Evolutionary conservation across 1,140 invertebrate genomes (phyloP), one percentile per base, ranked within the genome.

Genomic region (Adoxophyes honmai): DNA sequence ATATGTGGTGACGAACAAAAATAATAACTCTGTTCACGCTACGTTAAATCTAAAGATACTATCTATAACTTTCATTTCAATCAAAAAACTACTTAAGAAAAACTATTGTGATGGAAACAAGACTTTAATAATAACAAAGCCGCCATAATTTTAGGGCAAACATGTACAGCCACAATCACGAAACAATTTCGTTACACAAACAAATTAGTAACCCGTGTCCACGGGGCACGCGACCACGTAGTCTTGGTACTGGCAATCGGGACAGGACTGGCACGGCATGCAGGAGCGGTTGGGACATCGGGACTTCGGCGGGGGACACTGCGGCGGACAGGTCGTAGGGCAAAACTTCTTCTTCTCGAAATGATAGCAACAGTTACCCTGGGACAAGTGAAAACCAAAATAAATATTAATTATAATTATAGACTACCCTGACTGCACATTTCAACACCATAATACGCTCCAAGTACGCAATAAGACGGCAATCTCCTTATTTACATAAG

Each of bases 401-500:
- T 28, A 28, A 28, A 28, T 28, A 28, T 3, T 3, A 28, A 3
- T 3, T 3, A 2, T 28, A 6, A 28, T 6, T 28, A 2, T 28
- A 28, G 2, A 28, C 2, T 28, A 3, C 2, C 6, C 21, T 28
- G 6, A 28, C 2, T 28, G 6, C 18, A 28, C 18, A 4, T 16
- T 2, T n/a, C 14, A 1, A 7, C 18, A 48, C 52, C 4, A 54
- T 15, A 35, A 34, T 10, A 15, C 7, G 10, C 34, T 0, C 21
- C 6, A 28, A 28, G 21, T 28, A 28, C 21, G 21, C 21, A 2
- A 28, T 28, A 1, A 14, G 11, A 52, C 57, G 64, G 60, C 68
- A 70, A 72, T 74, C 69, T 64, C 62, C 57, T 60, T 66, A 77
- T 82, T 85, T 82, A 73, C 78, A 78, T 78, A 81, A 81, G 69